Evolutionary conservation across 64 coral and sea anemone species (phyloP).

Genomic region (Catalaphyllia jardinei): DNA sequence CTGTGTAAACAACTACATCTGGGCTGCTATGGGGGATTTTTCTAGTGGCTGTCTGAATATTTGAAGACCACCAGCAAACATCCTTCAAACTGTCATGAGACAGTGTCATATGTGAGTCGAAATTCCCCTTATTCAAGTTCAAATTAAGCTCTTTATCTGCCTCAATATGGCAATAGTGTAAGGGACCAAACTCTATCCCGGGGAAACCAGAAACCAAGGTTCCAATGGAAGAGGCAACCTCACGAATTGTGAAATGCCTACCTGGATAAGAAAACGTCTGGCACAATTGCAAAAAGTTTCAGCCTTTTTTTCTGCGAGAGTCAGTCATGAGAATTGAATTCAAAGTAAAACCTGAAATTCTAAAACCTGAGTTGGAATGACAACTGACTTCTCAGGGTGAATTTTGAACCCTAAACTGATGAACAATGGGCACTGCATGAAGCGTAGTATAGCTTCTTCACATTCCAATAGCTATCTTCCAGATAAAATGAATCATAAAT

Average conservation of each 20-base stretch:
- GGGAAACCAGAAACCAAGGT: conserved; percentile 55
- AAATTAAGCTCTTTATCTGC: conserved; percentile 44
- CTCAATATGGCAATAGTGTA: conserved; percentile 30
- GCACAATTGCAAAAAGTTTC: conserved; percentile 33
- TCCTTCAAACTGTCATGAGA: conserved; percentile 1
- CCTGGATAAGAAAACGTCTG: conserved; percentile 12
- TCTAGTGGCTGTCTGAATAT: conserved; percentile 26
- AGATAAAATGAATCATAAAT: too few species aligned
- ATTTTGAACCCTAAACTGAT: conserved; percentile 51
- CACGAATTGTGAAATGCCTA: conserved; percentile 25
- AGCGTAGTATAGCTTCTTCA: neutral
- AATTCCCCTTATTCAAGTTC: conserved; percentile 23
- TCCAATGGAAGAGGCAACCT: conserved; percentile 51
- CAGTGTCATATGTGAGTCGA: conserved; percentile 46
- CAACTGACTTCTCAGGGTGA: conserved; percentile 48
- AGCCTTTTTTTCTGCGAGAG: neutral
- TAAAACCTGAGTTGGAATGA: conserved; percentile 36
- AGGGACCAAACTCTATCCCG: conserved; percentile 1
- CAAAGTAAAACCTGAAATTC: conserved; percentile 46
- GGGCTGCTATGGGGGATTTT: neutral
- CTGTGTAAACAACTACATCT: conserved; percentile 37
- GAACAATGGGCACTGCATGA: conserved; percentile 1
- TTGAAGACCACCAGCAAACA: conserved; percentile 22
- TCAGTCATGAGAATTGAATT: conserved; percentile 30
- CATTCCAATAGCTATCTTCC: conserved; percentile 8